Conservation (phyloP, 2,888 invertebrate species). For the Agonopterix arenella region DNA sequence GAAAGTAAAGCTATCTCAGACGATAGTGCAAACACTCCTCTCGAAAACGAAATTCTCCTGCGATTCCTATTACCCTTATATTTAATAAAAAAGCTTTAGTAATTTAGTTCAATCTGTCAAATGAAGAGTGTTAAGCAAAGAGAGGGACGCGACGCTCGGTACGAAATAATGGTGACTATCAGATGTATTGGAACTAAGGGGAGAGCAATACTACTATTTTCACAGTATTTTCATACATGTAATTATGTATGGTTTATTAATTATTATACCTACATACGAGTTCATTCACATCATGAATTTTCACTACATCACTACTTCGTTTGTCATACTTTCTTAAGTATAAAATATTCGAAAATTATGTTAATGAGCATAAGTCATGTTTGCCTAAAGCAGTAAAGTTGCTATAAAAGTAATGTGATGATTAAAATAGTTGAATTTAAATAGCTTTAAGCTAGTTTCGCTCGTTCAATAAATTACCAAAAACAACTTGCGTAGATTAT, state of each 20-base stretch:
- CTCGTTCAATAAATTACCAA: conserved; percentile 9
- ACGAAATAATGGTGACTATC: conserved; percentile 52
- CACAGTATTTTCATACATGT: not conserved
- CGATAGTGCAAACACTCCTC: conserved; percentile 43
- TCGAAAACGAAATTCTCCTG: conserved; percentile 38
- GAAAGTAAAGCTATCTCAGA: conserved; percentile 22
- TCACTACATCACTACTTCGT: conserved; percentile 9
- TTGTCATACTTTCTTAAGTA: conserved; percentile 33
- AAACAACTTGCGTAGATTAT: not conserved
- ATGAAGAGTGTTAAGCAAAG: conserved; percentile 74
- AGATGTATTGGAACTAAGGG: conserved; percentile 28
- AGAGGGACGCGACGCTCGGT: conserved; percentile 48
- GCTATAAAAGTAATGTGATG: conserved; percentile 9
- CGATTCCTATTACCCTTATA: conserved; percentile 61
- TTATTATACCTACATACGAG: too few relatives aligned
- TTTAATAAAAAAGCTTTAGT: conserved; percentile 67
- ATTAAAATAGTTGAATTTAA: conserved; percentile 8
- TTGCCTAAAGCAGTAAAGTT: conserved; percentile 9
- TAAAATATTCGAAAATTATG: conserved; percentile 10
- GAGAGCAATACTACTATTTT: not conserved
- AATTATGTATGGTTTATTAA: too few relatives aligned
- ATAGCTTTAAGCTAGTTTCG: not conserved
- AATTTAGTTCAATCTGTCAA: conserved; percentile 56
- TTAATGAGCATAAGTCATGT: conserved; percentile 7
- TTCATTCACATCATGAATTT: too few relatives aligned